Evolutionary conservation across 1,140 invertebrate species (phyloP).

Genomic region (Penaeus chinensis): DNA sequence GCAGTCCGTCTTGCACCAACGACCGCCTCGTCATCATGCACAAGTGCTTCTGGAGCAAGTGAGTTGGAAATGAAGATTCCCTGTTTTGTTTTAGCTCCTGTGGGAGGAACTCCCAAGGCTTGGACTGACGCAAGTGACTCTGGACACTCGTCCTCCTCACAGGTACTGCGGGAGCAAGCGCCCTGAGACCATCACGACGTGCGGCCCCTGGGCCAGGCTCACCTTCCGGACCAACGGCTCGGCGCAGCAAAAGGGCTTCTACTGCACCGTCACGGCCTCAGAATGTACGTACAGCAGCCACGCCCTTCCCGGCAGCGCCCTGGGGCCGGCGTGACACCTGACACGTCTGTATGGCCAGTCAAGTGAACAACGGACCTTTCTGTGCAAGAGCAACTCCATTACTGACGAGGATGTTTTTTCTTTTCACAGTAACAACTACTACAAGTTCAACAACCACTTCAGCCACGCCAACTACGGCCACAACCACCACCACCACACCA

Average conservation of each 20-base stretch:
- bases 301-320: neutral
- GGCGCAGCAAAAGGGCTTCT: neutral
- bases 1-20: neutral
- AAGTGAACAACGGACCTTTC: too few species aligned
- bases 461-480: neutral
- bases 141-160: neutral
- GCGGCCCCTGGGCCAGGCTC: neutral
- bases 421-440: neutral
- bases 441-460: neutral
- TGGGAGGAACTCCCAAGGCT: neutral
- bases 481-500: neutral
- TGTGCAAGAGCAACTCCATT: neutral
- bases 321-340: neutral
- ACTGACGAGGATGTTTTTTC: neutral
- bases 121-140: neutral
- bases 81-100: too few species aligned
- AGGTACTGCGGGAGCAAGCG: neutral
- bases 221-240: neutral
- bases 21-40: constrained; percentile 8
- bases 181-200: neutral
- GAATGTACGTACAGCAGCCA: neutral
- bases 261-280: neutral
- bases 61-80: neutral
- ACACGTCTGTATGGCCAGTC: neutral
- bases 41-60: neutral